These are phyloP conservation scores for Yponomeuta cagnagella DNA, from an alignment of 2,888 invertebrate species.

Conservation along the genomic window DNA sequence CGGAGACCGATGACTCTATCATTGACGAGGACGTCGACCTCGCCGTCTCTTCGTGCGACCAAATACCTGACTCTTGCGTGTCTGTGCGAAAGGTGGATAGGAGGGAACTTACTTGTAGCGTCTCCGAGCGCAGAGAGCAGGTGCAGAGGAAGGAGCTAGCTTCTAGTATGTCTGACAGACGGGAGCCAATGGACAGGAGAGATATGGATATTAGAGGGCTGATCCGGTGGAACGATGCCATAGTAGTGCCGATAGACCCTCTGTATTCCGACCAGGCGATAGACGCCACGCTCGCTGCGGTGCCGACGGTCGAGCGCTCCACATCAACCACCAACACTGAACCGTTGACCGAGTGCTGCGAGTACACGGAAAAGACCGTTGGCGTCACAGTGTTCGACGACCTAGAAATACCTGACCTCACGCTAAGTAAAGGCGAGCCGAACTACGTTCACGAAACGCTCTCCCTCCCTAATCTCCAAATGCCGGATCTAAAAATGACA, in stretches of 20 bases:
- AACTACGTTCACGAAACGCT: conserved; percentile 39
- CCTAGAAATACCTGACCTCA: conserved; percentile 63
- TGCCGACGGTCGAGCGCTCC: conserved; percentile 13
- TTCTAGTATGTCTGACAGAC: background rate
- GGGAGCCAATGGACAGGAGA: background rate
- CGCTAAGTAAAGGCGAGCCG: conserved; percentile 44
- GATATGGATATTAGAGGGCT: background rate
- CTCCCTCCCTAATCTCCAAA: conserved; percentile 42
- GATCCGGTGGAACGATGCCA: background rate
- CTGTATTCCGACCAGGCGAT: background rate
- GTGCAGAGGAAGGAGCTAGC: background rate
- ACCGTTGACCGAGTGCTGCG: background rate
- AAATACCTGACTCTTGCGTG: background rate
- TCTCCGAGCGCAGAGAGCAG: background rate
- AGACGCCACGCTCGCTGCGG: conserved; percentile 18
- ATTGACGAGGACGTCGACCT: background rate
- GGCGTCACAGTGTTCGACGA: conserved; percentile 41
- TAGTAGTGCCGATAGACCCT: background rate
- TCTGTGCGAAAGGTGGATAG: background rate
- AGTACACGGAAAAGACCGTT: background rate
- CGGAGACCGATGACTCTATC: background rate
- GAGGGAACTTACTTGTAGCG: background rate
- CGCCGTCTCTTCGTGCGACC: background rate
- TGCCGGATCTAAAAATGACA: conserved; percentile 39
- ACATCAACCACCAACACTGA: background rate